Base-by-base conservation (phyloP, 2,797 vertebrate species). In the Xerus rutilus region DNA sequence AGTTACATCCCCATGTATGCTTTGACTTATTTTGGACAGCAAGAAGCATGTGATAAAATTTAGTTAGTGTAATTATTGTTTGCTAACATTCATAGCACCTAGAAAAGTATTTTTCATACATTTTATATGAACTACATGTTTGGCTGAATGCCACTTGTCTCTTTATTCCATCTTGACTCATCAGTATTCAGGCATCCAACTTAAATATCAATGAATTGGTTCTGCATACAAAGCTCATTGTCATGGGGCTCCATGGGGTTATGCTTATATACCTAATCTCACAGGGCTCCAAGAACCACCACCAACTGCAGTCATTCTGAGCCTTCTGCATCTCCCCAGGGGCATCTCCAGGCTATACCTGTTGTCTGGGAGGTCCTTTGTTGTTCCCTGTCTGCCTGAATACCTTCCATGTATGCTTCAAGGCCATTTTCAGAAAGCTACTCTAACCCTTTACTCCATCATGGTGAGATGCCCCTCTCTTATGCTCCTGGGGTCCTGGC, bases 101-200 rank as follows among this genome's bases (percentile, higher is more conserved):
- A 91, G 17, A 65, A 64, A 0, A 82, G 17, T 45, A 32, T 82
- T 78, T 62, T 78, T 52, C 30, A 76, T 10, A 72, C 21, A 81
- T 47, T 89, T 57, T 45, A 69, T 39, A n/a, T 39, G 47, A 2
- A 14, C 10, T 67, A 47, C 21, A 47, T 39, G 17, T 73, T 30
- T 81, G 67, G 23, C 35, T 84, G 81, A 95, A 76, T 32, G 35
- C 0, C 57, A 64, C 18, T 78, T 57, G 32, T 72, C 30, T 95
- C 35, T 94, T 88, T 70, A 92, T 30, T 32, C 25, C 45, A 62
- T 62, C 45, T 81, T 43, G n/a, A 45, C 35, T 92, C 52, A 76
- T 76, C 59, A 86, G 62, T 4, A 32, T 67, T 76, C 62, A 77
- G 77, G n/a, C 18, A 43, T 30, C 32, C 18, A 39, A 67, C 11